Percentiles rank a stretch among this genome's conserved stretches.
phyloP scores from a whole-genome alignment of 2,797 vertebrate genomes.

The Graptemys geographica region DNA sequence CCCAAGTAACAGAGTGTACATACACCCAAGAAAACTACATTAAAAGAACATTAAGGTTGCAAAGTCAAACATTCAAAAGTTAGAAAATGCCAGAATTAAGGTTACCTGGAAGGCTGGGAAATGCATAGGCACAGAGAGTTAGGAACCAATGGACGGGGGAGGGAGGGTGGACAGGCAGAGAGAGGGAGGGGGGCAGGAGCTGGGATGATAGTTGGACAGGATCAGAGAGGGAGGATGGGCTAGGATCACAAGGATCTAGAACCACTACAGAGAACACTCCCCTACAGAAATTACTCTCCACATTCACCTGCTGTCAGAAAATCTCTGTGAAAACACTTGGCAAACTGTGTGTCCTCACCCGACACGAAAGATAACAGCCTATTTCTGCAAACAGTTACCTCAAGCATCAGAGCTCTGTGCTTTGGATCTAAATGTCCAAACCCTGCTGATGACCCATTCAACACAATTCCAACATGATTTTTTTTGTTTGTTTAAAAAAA shows the following conservation, averaged over 20 bases:
- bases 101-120: slow-evolving; percentile 37
- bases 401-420: not conserved
- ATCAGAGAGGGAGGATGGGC: slow-evolving; percentile 47
- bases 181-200: not conserved
- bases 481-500: not conserved
- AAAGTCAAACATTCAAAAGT: slow-evolving; percentile 29
- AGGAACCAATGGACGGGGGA: slow-evolving; percentile 32
- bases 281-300: not conserved
- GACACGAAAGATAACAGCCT: not conserved
- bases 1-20: not conserved
- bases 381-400: slow-evolving; percentile 8
- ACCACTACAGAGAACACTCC: not conserved
- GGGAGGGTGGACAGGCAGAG: not conserved
- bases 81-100: slow-evolving; percentile 19
- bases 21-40: slow-evolving; percentile 21
- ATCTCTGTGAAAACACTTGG: not conserved
- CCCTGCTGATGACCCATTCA: not conserved
- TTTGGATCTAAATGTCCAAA: not conserved
- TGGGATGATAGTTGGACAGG: slow-evolving; percentile 31
- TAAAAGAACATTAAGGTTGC: slow-evolving; percentile 35
- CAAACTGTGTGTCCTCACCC: not conserved
- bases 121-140: slow-evolving; percentile 21
- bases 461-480: not conserved
- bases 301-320: slow-evolving; percentile 18
- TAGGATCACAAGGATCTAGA: not conserved